Conservation (phyloP, 92 coral and sea anemone species). For the Phenganax subtilis region DNA sequence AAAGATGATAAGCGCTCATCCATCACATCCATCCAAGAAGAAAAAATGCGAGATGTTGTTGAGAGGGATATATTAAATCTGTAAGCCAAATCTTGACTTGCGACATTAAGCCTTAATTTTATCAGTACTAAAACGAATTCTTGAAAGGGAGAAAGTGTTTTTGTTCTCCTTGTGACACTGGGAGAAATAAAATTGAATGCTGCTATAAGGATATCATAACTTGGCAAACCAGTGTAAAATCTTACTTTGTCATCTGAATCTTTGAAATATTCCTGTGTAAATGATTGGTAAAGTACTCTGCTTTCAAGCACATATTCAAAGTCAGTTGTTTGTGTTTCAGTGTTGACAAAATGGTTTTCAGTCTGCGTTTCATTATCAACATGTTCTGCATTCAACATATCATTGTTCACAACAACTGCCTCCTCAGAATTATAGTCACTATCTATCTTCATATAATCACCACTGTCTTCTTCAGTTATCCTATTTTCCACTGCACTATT, state of each 20-base stretch:
- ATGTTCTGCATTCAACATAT: too few species aligned
- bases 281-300: neutral
- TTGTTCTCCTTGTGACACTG: constrained; percentile 37
- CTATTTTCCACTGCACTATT: too few species aligned
- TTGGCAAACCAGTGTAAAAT: constrained; percentile 40
- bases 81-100: constrained; percentile 54
- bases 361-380: too few species aligned
- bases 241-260: constrained; percentile 31
- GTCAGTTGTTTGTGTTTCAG: constrained; percentile 39
- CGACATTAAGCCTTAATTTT: constrained; percentile 55
- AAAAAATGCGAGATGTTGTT: constrained; percentile 52
- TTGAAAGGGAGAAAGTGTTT: constrained; percentile 27
- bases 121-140: constrained; percentile 60
- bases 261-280: constrained; percentile 6
- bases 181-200: constrained; percentile 46
- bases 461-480: too few species aligned
- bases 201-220: constrained; percentile 25
- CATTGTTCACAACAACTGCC: too few species aligned
- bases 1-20: constrained; percentile 43
- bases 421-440: too few species aligned
- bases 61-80: constrained; percentile 46
- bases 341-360: neutral
- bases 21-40: constrained; percentile 47
- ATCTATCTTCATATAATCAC: too few species aligned
- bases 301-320: constrained; percentile 30